phyloP scores from a whole-genome alignment of 30 jellyfish, hydroid and myxozoan species.

The Aurelia sp. region DNA sequence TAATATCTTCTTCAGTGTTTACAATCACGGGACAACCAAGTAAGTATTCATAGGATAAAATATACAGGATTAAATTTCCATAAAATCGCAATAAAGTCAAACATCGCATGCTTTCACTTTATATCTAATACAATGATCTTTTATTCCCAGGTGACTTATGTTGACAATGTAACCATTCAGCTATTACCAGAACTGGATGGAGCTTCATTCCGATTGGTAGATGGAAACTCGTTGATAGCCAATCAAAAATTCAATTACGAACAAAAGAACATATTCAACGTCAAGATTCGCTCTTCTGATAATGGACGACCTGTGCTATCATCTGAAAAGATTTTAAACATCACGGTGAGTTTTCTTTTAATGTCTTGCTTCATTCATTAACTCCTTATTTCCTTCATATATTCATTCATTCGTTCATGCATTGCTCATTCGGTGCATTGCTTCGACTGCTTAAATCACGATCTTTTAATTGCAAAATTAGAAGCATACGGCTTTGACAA shows the following conservation, averaged over 20 bases:
- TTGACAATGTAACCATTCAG: conserved; percentile 52
- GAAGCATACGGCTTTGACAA: too few species aligned
- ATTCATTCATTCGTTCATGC: conserved; percentile 5
- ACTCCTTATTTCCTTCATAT: conserved; percentile 11
- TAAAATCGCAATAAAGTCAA: too few species aligned
- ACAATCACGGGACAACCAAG: too few species aligned
- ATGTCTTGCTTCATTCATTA: conserved; percentile 27
- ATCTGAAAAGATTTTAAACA: conserved; percentile 31
- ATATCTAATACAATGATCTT: not conserved
- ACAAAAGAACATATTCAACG: conserved; percentile 18
- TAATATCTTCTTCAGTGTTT: too few species aligned
- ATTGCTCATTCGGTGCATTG: too few species aligned
- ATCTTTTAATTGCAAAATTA: too few species aligned
- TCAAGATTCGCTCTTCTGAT: conserved; percentile 62
- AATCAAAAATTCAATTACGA: conserved; percentile 67
- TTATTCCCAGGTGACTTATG: conserved; percentile 53
- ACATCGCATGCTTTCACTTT: too few species aligned
- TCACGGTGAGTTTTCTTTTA: conserved; percentile 44
- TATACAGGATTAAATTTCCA: too few species aligned
- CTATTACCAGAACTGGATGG: conserved; percentile 47
- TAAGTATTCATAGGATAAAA: too few species aligned
- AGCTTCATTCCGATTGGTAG: conserved; percentile 62
- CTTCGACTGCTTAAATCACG: too few species aligned
- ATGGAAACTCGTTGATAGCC: conserved; percentile 46
- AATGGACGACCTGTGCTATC: conserved; percentile 58